phyloP scores from a whole-genome alignment of 2,888 invertebrate species.

The Heliconius sara region DNA sequence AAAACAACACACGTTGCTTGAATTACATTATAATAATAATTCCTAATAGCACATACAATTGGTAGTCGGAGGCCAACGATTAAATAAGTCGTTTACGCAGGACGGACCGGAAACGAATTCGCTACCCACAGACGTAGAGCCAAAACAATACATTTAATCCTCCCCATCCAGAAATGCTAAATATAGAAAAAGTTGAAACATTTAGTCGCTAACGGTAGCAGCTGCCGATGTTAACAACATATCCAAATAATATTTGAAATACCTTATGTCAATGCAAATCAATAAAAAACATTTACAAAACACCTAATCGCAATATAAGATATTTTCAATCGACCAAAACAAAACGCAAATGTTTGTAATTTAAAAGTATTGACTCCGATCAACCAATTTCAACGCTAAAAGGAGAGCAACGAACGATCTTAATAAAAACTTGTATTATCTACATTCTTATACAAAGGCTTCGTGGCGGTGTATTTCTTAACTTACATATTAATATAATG shows the following conservation, averaged over 20 bases:
- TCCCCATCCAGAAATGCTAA: slow-evolving; percentile 1
- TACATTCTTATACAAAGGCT: slow-evolving; percentile 31
- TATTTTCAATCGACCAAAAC: slow-evolving; percentile 4
- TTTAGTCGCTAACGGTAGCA: background rate
- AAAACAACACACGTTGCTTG: slow-evolving; percentile 26
- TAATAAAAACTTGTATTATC: slow-evolving; percentile 34
- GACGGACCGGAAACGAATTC: slow-evolving; percentile 18
- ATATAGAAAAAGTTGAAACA: slow-evolving; percentile 1
- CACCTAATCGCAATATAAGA: background rate
- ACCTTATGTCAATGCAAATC: slow-evolving; percentile 2
- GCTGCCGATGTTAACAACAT: background rate
- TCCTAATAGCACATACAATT: slow-evolving; percentile 21
- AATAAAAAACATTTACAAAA: slow-evolving; percentile 9
- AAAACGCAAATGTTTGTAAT: slow-evolving; percentile 7
- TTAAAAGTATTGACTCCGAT: slow-evolving; percentile 12
- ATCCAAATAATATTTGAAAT: background rate
- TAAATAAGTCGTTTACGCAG: slow-evolving; percentile 20
- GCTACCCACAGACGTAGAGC: background rate
- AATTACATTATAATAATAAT: slow-evolving; percentile 23
- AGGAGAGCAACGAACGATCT: slow-evolving; percentile 33
- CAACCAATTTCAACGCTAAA: slow-evolving; percentile 28
- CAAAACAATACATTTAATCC: slow-evolving; percentile 1
- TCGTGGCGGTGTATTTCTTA: slow-evolving; percentile 28
- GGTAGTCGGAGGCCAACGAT: slow-evolving; percentile 21
- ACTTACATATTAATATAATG: slow-evolving; percentile 31